These are phyloP conservation scores for Brassicogethes aeneus DNA, from an alignment of 2,888 invertebrate species.

Conservation along the genomic window DNA sequence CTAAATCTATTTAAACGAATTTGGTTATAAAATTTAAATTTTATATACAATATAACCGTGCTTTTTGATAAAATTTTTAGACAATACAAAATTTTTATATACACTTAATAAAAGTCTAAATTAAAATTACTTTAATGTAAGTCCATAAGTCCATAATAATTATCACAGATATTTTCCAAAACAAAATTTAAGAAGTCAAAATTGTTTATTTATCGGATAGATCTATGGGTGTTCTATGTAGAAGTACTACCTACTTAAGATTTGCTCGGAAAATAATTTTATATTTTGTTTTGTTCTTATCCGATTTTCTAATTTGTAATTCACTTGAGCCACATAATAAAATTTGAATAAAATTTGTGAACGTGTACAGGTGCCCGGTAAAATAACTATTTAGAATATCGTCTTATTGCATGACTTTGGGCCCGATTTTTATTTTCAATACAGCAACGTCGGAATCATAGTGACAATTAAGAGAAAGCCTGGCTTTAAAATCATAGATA, in stretches of 20 bases:
- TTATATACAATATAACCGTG: background rate
- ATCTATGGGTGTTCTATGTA: too few species aligned
- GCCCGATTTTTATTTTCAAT: constrained; percentile 13
- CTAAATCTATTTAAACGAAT: background rate
- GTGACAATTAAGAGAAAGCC: constrained; percentile 6
- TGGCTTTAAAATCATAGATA: too few species aligned
- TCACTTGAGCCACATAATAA: constrained; percentile 14
- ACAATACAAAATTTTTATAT: background rate
- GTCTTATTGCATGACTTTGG: constrained; percentile 25
- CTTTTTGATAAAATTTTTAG: background rate
- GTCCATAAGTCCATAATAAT: constrained; percentile 1
- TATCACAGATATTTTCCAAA: background rate
- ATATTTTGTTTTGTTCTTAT: too few species aligned
- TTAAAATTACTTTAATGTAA: background rate
- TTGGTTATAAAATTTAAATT: background rate
- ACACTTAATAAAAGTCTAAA: background rate
- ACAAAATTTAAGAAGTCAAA: background rate
- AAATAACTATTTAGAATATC: constrained; percentile 25
- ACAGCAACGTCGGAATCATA: constrained; percentile 18
- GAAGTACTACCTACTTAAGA: too few species aligned
- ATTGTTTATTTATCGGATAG: background rate
- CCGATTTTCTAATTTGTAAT: constrained; percentile 8
- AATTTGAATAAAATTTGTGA: constrained; percentile 21
- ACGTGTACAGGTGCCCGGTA: constrained; percentile 29
- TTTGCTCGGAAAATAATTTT: too few species aligned